phyloP scores from a whole-genome alignment of 2,888 invertebrate species.

The Drosophila macrospina region DNA sequence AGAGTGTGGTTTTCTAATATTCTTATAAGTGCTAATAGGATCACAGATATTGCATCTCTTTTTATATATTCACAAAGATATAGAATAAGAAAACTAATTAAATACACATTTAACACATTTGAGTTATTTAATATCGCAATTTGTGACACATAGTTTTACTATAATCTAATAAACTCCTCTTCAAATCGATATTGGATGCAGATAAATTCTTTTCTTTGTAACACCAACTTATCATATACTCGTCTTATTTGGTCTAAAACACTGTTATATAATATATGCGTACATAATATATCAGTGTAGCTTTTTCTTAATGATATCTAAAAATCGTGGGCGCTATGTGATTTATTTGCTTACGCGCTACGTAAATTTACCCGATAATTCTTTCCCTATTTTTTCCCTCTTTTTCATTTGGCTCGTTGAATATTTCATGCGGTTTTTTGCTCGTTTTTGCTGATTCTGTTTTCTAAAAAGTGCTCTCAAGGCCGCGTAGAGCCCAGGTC shows the following conservation, averaged over 20 bases:
- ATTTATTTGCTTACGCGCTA: constrained; percentile 70
- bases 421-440: constrained; percentile 19
- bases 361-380: constrained; percentile 14
- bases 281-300: constrained; percentile 22
- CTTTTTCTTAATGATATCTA: constrained; percentile 37
- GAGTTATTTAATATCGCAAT: too few species aligned
- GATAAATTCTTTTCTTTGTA: too few species aligned
- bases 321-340: constrained; percentile 56
- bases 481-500: constrained; percentile 38
- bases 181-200: too few species aligned
- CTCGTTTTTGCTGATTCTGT: constrained; percentile 23
- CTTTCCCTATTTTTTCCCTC: constrained; percentile 11
- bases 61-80: too few species aligned
- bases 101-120: too few species aligned
- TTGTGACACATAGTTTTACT: too few species aligned
- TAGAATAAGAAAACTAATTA: too few species aligned
- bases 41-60: too few species aligned
- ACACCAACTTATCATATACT: too few species aligned
- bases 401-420: not conserved
- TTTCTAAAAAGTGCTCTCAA: constrained; percentile 44
- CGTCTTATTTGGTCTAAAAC: too few species aligned
- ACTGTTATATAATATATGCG: not conserved
- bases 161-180: not conserved
- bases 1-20: too few species aligned
- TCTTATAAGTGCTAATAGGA: too few species aligned